Base-by-base conservation (phyloP, 2,888 invertebrate species). In the Periphyllus acericola region DNA sequence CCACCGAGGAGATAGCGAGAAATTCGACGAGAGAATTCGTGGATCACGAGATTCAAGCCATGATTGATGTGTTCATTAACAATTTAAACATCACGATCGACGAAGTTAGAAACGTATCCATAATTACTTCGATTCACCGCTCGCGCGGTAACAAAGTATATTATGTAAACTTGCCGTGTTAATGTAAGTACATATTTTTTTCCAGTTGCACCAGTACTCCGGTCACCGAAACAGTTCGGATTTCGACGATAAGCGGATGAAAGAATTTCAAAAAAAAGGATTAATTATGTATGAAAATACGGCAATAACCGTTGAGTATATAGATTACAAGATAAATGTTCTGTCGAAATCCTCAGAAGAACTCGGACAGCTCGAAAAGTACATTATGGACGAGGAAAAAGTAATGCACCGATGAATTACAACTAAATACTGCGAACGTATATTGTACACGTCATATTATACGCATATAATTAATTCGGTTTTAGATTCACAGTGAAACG, bases 11-110 rank as follows among this genome's bases (percentile, higher is more conserved):
- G 25, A 86, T 86, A 19, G 86, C 79, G n/a, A 86, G 79, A 4
- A 86, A 86, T 55, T 86, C 86, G 25, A 86, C 86, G 1, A 86
- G 5, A 21, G 86, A 86, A 29, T 86, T 86, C 40, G 86, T 86
- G 5, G 79, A 86, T 21, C 79, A 86, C 32, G 86, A 86, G 71
- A 55, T 79, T 29, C 86, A 79, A 55, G 79, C 86, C 17, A 86
- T 86, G 79, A 86, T 86, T 25, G 71, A 79, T 55, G 21, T 86
- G 29, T 86, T 86, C 46, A 17, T 79, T 3, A 36, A 55, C 29
- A 86, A 86, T 71, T 71, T 86, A 46, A 86, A 86, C 52, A 72
- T 86, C 34, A 79, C 71, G 6, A 79, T 86, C 55, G 55, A 72
- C 14, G 86, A 86, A 19, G 86, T 86, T 72, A 29, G 55, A n/a